Evolutionary conservation across 2,113 vertebrate species (phyloP).

Genomic region (Chloropsis cyanopogon): DNA sequence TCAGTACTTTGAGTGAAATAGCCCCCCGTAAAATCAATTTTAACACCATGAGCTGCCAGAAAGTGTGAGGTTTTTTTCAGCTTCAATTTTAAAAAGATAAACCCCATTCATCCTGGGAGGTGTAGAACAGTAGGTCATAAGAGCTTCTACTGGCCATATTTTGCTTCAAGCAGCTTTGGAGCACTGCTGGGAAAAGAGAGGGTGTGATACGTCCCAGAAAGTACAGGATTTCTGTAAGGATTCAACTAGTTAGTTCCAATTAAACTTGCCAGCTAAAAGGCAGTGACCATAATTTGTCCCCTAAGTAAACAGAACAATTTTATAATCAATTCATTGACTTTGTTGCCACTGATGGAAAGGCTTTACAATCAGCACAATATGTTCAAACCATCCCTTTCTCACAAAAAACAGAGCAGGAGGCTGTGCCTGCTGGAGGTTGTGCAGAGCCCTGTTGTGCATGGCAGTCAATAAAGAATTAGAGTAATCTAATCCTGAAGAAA

Average conservation of each 20-base stretch:
- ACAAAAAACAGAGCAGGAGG: background rate
- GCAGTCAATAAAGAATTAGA: constrained; percentile 70
- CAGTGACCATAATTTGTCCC: background rate
- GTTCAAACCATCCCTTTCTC: background rate
- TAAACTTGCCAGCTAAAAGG: background rate
- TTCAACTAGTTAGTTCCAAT: background rate
- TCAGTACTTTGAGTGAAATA: constrained; percentile 31
- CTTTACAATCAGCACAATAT: background rate
- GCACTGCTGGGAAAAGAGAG: background rate
- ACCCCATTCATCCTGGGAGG: background rate
- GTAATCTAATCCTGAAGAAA: constrained; percentile 67
- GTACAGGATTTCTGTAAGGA: background rate
- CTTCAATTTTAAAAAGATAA: constrained; percentile 27
- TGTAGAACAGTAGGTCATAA: background rate
- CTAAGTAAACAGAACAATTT: background rate
- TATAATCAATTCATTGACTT: background rate
- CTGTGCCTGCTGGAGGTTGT: constrained; percentile 39
- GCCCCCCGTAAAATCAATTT: constrained; percentile 61
- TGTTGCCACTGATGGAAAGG: background rate
- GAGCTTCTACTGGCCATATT: background rate
- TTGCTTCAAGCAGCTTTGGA: constrained; percentile 1
- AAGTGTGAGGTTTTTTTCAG: background rate
- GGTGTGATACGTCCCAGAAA: background rate
- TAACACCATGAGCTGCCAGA: constrained; percentile 46
- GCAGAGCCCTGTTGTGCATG: constrained; percentile 43